Evolutionary conservation across 2,113 vertebrate genomes (phyloP), one percentile per base, ranked within the genome.

Genomic region (Aptenodytes forsteri): DNA sequence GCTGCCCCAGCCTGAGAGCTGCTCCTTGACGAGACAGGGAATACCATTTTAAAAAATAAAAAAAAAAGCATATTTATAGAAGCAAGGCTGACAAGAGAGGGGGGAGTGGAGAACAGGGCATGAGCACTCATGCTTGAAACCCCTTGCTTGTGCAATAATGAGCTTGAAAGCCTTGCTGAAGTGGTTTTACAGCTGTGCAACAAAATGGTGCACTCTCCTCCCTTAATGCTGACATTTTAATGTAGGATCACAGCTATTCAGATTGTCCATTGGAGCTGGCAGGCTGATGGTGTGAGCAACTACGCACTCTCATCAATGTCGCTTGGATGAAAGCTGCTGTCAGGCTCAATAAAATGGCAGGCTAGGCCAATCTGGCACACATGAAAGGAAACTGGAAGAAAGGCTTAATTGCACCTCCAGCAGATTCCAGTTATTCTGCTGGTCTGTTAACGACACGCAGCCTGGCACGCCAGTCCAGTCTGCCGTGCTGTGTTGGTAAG

Each of bases 201-300:
- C 97, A 97, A 96, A 97, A 97, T 97, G 97, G 97, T 96, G 96
- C 96, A 93, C 96, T 97, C 96, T 96, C 89, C 95, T 97, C 94
- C 95, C 95, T 95, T 97, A 97, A 97, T 94, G 95, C 97, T 97
- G 97, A 97, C 97, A 97, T 97, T 97, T 97, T 97, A 97, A 96
- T 97, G 95, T 96, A 97, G 96, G 97, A 97, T 97, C 96, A 95
- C 95, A 96, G 97, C 95, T 95, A 97, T 97, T 97, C 97, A 97
- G 96, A 97, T 95, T 97, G 97, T 96, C 97, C 96, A 96, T 93
- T 97, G 97, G 97, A 97, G 95, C 97, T 97, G 97, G 95, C 97
- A 97, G 97, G 94, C 97, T 97, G 97, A 97, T 97, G 97, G 97
- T 96, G 97, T 97, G 97, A 97, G 97, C 95, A 97, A 97, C 97